Evolutionary conservation across 2,797 vertebrate genomes (phyloP).

Genomic region (Halcyon badia): DNA sequence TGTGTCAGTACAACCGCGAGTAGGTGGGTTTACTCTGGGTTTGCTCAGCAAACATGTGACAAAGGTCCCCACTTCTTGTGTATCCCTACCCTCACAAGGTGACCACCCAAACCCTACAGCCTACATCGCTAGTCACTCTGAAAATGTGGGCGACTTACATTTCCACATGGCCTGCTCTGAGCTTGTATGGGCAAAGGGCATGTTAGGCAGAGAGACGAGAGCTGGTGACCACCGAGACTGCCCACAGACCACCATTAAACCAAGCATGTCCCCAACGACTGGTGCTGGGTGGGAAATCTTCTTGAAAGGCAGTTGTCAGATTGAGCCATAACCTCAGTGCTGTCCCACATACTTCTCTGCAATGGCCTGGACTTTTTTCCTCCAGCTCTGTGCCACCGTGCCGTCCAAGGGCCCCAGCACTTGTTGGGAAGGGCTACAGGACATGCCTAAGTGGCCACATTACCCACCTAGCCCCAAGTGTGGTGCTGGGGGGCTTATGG

Average conservation of each 20-base stretch:
- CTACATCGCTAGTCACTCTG: fast-evolving
- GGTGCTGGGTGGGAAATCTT: neutral
- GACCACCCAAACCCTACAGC: neutral
- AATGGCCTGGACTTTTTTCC: neutral
- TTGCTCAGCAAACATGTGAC: neutral
- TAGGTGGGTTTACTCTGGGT: neutral
- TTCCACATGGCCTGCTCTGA: neutral
- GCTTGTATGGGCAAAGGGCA: neutral
- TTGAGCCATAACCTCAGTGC: neutral
- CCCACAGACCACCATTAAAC: neutral
- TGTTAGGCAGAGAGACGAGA: fast-evolving
- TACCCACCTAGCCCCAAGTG: fast-evolving
- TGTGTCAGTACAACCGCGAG: fast-evolving
- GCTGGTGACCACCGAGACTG: neutral
- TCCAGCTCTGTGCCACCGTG: fast-evolving
- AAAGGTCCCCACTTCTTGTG: fast-evolving
- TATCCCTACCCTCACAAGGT: neutral
- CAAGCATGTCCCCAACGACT: fast-evolving
- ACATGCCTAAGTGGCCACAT: fast-evolving
- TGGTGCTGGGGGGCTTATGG: fast-evolving
- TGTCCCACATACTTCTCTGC: neutral
- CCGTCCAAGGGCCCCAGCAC: neutral
- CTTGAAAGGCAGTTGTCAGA: neutral
- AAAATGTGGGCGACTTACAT: neutral
- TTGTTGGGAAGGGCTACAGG: neutral